These are phyloP conservation scores for Craseonycteris thonglongyai DNA, from an alignment of 2,113 vertebrate genomes.

Conservation along the genomic window DNA sequence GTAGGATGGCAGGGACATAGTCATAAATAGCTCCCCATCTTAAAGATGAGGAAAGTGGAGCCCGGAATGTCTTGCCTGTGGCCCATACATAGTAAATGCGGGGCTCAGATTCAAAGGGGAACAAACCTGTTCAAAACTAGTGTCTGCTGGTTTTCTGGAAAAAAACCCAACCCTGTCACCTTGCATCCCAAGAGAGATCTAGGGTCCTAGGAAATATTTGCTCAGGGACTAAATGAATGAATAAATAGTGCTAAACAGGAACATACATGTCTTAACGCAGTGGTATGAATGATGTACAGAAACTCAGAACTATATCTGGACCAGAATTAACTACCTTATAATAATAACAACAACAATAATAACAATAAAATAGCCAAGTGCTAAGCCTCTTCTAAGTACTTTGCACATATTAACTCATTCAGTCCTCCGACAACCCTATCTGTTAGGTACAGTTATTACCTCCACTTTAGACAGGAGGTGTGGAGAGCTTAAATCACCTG, in stretches of 20 bases:
- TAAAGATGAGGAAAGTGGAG: not conserved
- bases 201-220: not conserved
- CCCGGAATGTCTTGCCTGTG: not conserved
- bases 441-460: too few relatives aligned
- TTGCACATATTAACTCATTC: not conserved
- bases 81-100: not conserved
- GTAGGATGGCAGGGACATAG: fast-evolving
- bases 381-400: not conserved
- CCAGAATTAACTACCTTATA: not conserved
- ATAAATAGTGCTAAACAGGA: not conserved
- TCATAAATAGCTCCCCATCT: not conserved
- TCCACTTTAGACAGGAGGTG: not conserved
- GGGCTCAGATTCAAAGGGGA: not conserved
- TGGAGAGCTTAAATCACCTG: not conserved
- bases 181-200: not conserved
- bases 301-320: not conserved
- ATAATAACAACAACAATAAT: too few relatives aligned
- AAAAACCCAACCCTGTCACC: not conserved
- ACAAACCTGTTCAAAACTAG: not conserved
- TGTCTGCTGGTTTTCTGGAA: not conserved
- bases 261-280: not conserved
- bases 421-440: too few relatives aligned
- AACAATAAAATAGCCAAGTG: not conserved
- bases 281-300: not conserved
- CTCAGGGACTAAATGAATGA: not conserved